Evolutionary conservation across 2,888 invertebrate genomes (phyloP).

Genomic region (Pammene fasciana): DNA sequence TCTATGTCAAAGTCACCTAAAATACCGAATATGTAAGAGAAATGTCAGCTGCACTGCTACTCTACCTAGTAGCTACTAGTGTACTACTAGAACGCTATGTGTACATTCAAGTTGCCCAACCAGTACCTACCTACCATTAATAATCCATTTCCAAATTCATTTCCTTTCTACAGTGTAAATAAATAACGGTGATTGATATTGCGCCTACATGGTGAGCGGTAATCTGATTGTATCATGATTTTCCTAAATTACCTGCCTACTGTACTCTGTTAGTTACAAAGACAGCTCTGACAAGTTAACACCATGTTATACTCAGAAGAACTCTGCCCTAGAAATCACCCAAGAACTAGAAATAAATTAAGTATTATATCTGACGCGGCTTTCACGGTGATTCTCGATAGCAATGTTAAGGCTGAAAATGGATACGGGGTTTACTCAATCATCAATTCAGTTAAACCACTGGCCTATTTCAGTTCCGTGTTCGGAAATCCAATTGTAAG

Average conservation of each 20-base stretch:
- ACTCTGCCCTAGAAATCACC: constrained; percentile 2
- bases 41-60: too few relatives aligned
- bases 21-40: too few relatives aligned
- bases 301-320: constrained; percentile 37
- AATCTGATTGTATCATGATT: constrained; percentile 32
- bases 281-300: constrained; percentile 6
- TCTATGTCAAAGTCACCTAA: too few relatives aligned
- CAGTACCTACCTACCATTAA: too few relatives aligned
- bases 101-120: too few relatives aligned
- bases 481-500: constrained; percentile 57
- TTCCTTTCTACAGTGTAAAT: constrained; percentile 12
- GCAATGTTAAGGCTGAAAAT: constrained; percentile 32
- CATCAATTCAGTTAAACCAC: constrained; percentile 56
- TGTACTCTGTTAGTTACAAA: constrained; percentile 3
- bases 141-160: background rate
- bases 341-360: background rate
- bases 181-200: constrained; percentile 37
- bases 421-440: constrained; percentile 47
- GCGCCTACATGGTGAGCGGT: constrained; percentile 24
- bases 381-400: constrained; percentile 33
- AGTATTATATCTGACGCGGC: background rate
- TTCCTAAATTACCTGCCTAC: constrained; percentile 14
- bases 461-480: constrained; percentile 54
- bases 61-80: too few relatives aligned
- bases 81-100: too few relatives aligned